phyloP scores from a whole-genome alignment of 23 tunicate species.

The Diplosoma virens region DNA sequence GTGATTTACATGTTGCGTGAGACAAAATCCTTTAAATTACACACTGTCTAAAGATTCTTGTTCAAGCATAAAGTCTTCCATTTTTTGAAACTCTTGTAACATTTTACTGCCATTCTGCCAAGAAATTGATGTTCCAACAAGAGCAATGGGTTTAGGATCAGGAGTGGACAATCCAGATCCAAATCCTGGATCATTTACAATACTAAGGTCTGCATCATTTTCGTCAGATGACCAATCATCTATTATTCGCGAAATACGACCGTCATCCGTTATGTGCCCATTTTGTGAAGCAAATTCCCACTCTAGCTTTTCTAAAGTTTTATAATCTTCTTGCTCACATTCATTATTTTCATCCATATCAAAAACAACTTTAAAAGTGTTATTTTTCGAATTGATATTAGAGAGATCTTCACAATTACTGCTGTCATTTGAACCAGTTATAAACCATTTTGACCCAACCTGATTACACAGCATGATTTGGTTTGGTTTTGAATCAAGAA shows the following conservation, averaged over 20 bases:
- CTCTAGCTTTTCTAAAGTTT: slow-evolving; percentile 58
- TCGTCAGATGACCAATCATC: slow-evolving; percentile 95
- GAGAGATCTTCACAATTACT: neutral
- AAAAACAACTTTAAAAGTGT: no score
- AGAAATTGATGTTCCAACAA: slow-evolving; percentile 11
- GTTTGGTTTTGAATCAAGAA: neutral
- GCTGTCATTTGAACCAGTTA: neutral
- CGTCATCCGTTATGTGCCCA: slow-evolving; percentile 80
- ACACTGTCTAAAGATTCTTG: no score
- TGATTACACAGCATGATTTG: slow-evolving; percentile 8
- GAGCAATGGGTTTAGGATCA: slow-evolving; percentile 49
- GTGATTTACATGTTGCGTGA: no score
- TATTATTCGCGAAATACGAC: slow-evolving; percentile 78
- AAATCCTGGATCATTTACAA: slow-evolving; percentile 84
- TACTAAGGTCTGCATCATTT: slow-evolving; percentile 55
- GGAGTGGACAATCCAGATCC: slow-evolving; percentile 89
- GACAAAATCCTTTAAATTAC: no score
- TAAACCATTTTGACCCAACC: neutral
- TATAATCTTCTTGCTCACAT: slow-evolving; percentile 54
- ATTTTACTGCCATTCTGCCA: slow-evolving; percentile 15
- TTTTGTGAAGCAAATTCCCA: slow-evolving; percentile 91
- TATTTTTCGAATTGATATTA: no score
- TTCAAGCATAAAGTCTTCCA: slow-evolving; percentile 72
- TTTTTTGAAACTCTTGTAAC: slow-evolving; percentile 57
- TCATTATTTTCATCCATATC: slow-evolving; percentile 3